phyloP scores from a whole-genome alignment of 2,888 invertebrate genomes.

The Drosophila heteroneura region DNA sequence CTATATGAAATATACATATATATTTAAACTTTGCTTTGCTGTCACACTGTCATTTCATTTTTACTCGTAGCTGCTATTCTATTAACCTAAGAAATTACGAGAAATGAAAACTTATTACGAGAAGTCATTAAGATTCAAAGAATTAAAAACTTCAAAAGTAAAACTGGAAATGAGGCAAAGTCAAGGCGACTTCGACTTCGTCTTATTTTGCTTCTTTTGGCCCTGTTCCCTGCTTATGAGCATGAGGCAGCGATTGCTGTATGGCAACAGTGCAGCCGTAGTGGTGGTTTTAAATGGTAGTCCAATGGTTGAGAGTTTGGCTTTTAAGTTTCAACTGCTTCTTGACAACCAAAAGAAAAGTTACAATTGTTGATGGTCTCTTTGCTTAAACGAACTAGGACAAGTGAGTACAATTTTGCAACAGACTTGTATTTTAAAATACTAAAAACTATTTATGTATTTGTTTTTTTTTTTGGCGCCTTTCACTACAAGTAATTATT shows the following conservation, averaged over 20 bases:
- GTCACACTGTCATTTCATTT: slow-evolving; percentile 60
- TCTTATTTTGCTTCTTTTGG: neutral
- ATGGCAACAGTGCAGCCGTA: slow-evolving; percentile 50
- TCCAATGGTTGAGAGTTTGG: slow-evolving; percentile 51
- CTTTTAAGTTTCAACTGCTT: slow-evolving; percentile 56
- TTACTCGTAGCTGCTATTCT: slow-evolving; percentile 62
- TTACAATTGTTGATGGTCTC: slow-evolving; percentile 76
- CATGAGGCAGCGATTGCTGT: slow-evolving; percentile 5
- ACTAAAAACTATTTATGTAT: slow-evolving; percentile 43
- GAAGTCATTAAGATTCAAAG: slow-evolving; percentile 84
- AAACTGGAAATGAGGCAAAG: slow-evolving; percentile 70
- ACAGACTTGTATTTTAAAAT: slow-evolving; percentile 15
- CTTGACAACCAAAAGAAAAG: slow-evolving; percentile 55
- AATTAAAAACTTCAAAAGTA: slow-evolving; percentile 80
- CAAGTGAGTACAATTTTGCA: slow-evolving; percentile 13
- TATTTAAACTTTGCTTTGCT: neutral
- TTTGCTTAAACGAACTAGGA: slow-evolving; percentile 50
- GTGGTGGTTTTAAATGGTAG: slow-evolving; percentile 58
- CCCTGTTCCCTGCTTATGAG: neutral
- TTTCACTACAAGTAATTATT: slow-evolving; percentile 23
- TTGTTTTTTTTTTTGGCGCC: slow-evolving; percentile 10
- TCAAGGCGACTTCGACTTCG: slow-evolving; percentile 32
- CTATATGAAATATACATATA: neutral
- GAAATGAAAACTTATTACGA: slow-evolving; percentile 84
- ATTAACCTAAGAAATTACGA: slow-evolving; percentile 82